Base-by-base conservation (phyloP, 2,888 invertebrate genomes). In the Argyresthia goedartella region DNA sequence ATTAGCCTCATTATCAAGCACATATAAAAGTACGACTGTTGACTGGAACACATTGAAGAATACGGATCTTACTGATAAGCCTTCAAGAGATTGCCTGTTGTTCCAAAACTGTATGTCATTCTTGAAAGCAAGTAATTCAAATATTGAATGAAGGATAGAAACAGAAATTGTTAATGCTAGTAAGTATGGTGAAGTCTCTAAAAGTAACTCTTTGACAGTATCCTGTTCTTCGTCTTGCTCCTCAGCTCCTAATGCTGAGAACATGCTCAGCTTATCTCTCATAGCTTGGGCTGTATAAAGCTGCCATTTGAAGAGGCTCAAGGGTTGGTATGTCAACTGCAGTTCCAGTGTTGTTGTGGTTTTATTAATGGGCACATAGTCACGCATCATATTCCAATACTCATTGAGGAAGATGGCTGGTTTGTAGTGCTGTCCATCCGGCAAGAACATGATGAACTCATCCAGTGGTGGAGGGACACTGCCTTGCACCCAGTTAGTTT, bases 81-180 rank as follows among this genome's bases (percentile, higher is more conserved):
- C 99, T 82, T 99, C 99, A 47, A 99, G 86, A 0, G 97, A 97
- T 73, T 98, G 96, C 13, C 98, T 90, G 67, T 97, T 98, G 65
- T 97, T 97, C 99, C 99, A 99, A 76, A 99, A 99, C 78, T 99
- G 99, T 67, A 99, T 99, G 76, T 99, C 99, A 86, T 99, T 99
- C 87, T 99, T 99, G 78, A 99, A 99, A 45, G 99, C 99, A 53
- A 99, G 88, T 61, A 99, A 90, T 78, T 99, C 99, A 87, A 99
- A 99, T 57, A 99, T 91, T 54, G 97, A 98, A 84, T 99, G 99
- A 15, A 99, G 88, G 54, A 99, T 90, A 0, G 99, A 98, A 0
- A 99, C 93, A 51, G 92, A 89, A 55, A 98, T 91, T 1, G 99
- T 99, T 52, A 98, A 75, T 4, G 91, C 98, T 42, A 99, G 87